Evolutionary conservation across 1,140 invertebrate genomes (phyloP).

Genomic region (Lepidurus packardi): DNA sequence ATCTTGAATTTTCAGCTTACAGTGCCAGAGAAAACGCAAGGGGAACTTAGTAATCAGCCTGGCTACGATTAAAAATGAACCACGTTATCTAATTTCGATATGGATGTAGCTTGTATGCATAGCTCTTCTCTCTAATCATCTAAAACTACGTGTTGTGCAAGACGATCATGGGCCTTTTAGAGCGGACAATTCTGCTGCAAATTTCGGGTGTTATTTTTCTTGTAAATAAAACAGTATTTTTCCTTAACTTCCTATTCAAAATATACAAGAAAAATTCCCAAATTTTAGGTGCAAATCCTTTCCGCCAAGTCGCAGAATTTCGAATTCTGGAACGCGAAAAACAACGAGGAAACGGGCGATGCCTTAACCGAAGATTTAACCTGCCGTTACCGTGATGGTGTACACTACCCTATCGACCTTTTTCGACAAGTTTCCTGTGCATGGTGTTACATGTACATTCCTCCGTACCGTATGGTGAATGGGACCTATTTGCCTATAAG

Average conservation of each 20-base stretch:
- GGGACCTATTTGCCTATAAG: neutral
- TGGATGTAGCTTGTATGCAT: neutral
- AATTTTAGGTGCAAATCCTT: neutral
- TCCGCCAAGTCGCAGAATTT: neutral
- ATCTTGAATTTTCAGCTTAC: too few relatives aligned
- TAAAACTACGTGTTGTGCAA: neutral
- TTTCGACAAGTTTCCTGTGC: slow-evolving; percentile 17
- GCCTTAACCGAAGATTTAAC: neutral
- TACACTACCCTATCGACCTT: slow-evolving; percentile 25
- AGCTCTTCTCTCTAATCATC: neutral
- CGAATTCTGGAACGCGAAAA: neutral
- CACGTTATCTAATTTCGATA: neutral
- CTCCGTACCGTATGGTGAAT: slow-evolving; percentile 19
- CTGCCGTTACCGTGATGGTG: slow-evolving; percentile 19
- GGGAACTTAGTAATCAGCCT: too few relatives aligned
- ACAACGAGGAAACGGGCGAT: neutral
- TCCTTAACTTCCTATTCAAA: neutral
- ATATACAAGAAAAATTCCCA: neutral
- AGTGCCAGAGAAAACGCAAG: too few relatives aligned
- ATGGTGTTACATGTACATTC: slow-evolving; percentile 20
- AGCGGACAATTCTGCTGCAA: too few relatives aligned
- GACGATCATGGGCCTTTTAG: too few relatives aligned
- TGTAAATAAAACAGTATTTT: neutral
- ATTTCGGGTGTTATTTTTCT: neutral
- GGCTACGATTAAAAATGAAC: too few relatives aligned